Evolutionary conservation across 1,140 invertebrate species (phyloP).

Genomic region (Archivesica marissinica): DNA sequence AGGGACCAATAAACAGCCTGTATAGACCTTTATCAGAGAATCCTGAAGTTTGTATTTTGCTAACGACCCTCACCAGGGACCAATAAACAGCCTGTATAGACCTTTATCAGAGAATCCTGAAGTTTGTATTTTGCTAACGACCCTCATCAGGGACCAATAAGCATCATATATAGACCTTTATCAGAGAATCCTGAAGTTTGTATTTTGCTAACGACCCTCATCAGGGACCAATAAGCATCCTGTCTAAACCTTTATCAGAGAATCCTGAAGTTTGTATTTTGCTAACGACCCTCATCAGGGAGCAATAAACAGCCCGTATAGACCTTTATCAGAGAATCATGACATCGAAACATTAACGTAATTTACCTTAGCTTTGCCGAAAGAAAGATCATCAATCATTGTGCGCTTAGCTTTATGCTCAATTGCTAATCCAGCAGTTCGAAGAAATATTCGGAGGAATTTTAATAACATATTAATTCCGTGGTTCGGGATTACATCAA

Average conservation of each 20-base stretch:
- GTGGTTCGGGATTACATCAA: background rate
- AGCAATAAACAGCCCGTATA: background rate
- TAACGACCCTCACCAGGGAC: too few relatives aligned
- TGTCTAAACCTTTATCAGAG: background rate
- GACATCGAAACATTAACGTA: background rate
- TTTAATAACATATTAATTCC: background rate
- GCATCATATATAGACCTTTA: too few relatives aligned
- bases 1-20: too few relatives aligned
- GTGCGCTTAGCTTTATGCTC: background rate
- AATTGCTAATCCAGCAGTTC: background rate
- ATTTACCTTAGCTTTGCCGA: constrained; percentile 2
- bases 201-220: background rate
- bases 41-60: too few relatives aligned
- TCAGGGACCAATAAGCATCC: background rate
- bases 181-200: background rate
- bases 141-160: too few relatives aligned
- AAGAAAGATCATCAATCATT: constrained; percentile 11
- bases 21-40: too few relatives aligned
- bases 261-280: background rate
- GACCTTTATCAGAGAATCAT: background rate
- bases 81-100: too few relatives aligned
- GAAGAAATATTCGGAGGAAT: background rate
- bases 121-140: too few relatives aligned
- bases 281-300: background rate
- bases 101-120: too few relatives aligned